Conservation (phyloP, 2,113 vertebrate species). For the Apus apus region DNA sequence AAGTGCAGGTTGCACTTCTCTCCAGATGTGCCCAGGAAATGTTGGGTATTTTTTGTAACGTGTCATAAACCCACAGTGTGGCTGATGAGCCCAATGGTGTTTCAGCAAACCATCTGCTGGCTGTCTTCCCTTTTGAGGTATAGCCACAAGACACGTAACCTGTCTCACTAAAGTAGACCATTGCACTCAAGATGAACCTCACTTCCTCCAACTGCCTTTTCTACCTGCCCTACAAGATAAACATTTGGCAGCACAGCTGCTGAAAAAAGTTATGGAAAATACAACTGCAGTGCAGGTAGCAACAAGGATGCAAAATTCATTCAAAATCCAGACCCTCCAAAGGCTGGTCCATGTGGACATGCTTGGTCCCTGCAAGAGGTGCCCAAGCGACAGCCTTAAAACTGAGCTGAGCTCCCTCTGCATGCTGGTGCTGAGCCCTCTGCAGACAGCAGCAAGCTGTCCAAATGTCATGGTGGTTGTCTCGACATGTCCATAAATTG, state of each 20-base stretch:
- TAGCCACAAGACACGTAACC: neutral
- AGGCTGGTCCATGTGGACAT: rapidly evolving
- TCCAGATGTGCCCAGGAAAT: constrained; percentile 7
- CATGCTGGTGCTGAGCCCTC: neutral
- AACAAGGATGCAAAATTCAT: neutral
- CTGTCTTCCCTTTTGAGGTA: neutral
- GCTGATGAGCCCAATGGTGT: neutral
- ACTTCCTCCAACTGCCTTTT: neutral
- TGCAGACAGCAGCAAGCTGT: neutral
- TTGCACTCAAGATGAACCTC: neutral
- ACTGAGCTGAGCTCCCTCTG: neutral
- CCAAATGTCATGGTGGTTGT: rapidly evolving
- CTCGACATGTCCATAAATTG: neutral
- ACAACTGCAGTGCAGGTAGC: neutral
- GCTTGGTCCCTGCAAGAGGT: neutral
- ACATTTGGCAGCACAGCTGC: neutral
- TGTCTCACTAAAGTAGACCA: neutral
- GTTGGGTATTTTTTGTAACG: neutral
- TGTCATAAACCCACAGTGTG: neutral
- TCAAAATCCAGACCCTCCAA: neutral
- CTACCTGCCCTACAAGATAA: neutral
- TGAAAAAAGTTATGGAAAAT: neutral
- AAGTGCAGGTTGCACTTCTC: neutral
- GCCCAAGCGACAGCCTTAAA: neutral
- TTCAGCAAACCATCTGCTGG: neutral